Evolutionary conservation across 2,113 vertebrate species (phyloP), one percentile per base, ranked within the genome.

Genomic region (Taurulus bubalis): DNA sequence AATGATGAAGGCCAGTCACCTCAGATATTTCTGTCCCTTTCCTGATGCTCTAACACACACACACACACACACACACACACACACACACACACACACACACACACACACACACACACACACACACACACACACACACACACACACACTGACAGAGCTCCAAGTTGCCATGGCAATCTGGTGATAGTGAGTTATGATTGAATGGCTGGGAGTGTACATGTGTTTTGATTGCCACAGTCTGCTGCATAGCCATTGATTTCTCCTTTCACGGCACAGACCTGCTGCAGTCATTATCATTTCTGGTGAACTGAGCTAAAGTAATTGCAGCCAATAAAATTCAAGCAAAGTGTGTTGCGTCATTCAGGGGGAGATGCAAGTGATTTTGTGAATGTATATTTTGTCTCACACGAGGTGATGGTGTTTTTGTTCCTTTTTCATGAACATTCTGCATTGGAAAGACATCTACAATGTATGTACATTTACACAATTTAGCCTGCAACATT

Each of bases 131-230:
- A 59, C 53, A 36, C 40, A 58, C 36, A 47, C 49, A 67, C 71
- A 75, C 6, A 62, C 62, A n/a, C 40, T 34, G n/a, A 64, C 22
- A 20, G 51, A 74, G 60, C 73, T 70, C 60, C 58, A 79, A 30
- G 91, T 91, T 92, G 84, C 87, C 89, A 91, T 91, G 86, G 79
- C 71, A 64, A 87, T 86, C 59, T 59, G 85, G 80, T 58, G 75
- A 84, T 76, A 56, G 65, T 74, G 82, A 75, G 74, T 73, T 77
- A 59, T 86, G 84, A 90, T 82, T 87, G 90, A 88, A 77, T 60
- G 78, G 74, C 76, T 53, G 40, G 32, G 51, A 15, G 53, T 71
- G 75, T 77, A 28, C 67, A 71, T 74, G 71, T 55, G 75, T 71
- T 73, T 42, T 81, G 75, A 87, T 81, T 83, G 79, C 71, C 55